phyloP scores from a whole-genome alignment of 1,140 invertebrate genomes.

The Euschistus heros region DNA sequence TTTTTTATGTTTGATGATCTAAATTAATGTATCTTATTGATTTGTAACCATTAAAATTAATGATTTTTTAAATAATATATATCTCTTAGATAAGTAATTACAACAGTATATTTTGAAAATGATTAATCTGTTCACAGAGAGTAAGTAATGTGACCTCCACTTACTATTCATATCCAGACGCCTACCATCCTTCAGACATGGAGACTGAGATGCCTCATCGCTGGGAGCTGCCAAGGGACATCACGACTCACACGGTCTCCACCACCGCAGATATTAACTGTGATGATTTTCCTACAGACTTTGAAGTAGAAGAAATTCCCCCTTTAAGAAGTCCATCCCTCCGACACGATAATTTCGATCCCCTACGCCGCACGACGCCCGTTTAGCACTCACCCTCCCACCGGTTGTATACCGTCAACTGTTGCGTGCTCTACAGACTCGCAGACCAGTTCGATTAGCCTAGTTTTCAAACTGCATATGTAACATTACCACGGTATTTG shows the following conservation, averaged over 20 bases:
- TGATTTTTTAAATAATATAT: too few relatives aligned
- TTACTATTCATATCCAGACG: conserved; percentile 31
- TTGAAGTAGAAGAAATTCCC: conserved; percentile 37
- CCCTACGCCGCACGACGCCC: conserved; percentile 41
- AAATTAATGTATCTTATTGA: too few relatives aligned
- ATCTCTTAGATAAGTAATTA: too few relatives aligned
- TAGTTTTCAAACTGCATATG: conserved; percentile 18
- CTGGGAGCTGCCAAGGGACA: conserved; percentile 36
- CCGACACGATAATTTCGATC: conserved; percentile 37
- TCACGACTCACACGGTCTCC: conserved; percentile 43
- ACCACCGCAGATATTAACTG: conserved; percentile 42
- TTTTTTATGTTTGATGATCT: too few relatives aligned
- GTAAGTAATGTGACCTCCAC: conserved; percentile 25
- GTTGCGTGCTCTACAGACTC: conserved; percentile 24
- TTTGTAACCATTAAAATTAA: too few relatives aligned
- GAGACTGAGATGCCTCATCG: conserved; percentile 19
- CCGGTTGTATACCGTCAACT: conserved; percentile 21
- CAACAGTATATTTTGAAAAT: not conserved
- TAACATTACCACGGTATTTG: not conserved
- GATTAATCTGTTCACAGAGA: conserved; percentile 21
- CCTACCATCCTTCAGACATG: conserved; percentile 19
- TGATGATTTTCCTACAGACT: conserved; percentile 33
- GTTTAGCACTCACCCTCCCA: conserved; percentile 34
- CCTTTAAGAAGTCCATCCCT: conserved; percentile 35
- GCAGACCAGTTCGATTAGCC: conserved; percentile 18